phyloP scores from a whole-genome alignment of 53 echinoderm and acorn worm species.

The Patiria pectinifera region DNA sequence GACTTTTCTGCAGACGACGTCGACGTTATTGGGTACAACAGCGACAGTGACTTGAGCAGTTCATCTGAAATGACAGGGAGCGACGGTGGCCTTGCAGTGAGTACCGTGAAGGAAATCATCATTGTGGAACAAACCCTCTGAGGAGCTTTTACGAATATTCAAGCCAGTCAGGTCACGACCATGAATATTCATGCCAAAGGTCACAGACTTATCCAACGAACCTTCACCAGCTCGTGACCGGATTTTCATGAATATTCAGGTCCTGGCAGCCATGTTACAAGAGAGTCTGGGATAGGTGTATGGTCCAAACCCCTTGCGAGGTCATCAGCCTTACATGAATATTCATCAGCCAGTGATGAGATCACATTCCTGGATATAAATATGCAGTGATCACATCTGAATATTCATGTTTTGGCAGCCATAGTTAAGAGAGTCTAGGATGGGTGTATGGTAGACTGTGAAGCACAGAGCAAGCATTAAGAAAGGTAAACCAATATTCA shows the following conservation, averaged over 20 bases:
- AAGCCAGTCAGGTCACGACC: not conserved
- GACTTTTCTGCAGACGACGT: slow-evolving; percentile 79
- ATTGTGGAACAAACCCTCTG: slow-evolving; percentile 56
- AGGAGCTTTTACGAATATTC: slow-evolving; percentile 28
- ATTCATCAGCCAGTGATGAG: slow-evolving; percentile 29
- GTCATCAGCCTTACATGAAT: slow-evolving; percentile 20
- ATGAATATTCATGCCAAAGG: slow-evolving; percentile 18
- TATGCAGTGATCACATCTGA: not conserved
- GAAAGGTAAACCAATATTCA: slow-evolving; percentile 14
- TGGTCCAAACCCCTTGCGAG: not conserved
- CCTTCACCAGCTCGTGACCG: not conserved
- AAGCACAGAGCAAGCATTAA: slow-evolving; percentile 57
- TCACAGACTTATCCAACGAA: not conserved
- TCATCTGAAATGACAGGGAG: slow-evolving; percentile 86
- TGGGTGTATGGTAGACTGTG: slow-evolving; percentile 15
- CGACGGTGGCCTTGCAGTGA: slow-evolving; percentile 84
- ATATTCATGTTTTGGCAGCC: slow-evolving; percentile 47
- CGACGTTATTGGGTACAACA: slow-evolving; percentile 98
- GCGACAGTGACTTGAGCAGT: slow-evolving; percentile 89
- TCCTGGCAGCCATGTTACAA: slow-evolving; percentile 1
- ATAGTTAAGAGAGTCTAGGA: slow-evolving; percentile 28
- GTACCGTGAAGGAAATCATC: slow-evolving; percentile 67
- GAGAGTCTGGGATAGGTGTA: not conserved
- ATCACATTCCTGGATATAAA: slow-evolving; percentile 50
- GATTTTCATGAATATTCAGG: slow-evolving; percentile 12